Conservation (phyloP, 1,140 invertebrate genomes). For the Saccostrea cuccullata region DNA sequence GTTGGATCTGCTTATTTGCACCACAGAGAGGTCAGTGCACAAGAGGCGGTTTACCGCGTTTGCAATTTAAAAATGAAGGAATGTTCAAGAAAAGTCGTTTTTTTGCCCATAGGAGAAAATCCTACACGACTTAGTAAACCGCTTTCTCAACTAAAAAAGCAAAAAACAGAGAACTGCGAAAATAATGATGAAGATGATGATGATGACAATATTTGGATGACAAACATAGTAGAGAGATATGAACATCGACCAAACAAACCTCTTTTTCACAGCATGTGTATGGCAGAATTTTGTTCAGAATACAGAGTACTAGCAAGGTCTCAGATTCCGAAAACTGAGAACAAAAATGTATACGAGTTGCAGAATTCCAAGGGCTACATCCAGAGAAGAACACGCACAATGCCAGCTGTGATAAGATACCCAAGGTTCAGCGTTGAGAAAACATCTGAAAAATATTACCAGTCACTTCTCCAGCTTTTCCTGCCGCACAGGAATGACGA, state of each 20-base stretch:
- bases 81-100: no score
- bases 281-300: not conserved
- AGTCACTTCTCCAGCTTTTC: no score
- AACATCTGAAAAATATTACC: no score
- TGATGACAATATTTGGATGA: not conserved
- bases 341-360: slow-evolving; percentile 35
- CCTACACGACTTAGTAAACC: no score
- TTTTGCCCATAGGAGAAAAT: no score
- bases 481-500: no score
- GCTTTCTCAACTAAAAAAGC: not conserved
- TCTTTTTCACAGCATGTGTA: not conserved
- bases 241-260: not conserved
- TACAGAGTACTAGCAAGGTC: not conserved
- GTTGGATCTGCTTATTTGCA: slow-evolving; percentile 49
- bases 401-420: slow-evolving; percentile 25
- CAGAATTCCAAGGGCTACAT: slow-evolving; percentile 53
- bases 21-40: slow-evolving; percentile 52
- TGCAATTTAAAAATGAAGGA: not conserved
- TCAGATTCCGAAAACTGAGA: slow-evolving; percentile 16
- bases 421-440: not conserved
- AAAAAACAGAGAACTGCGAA: not conserved
- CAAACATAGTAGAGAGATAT: no score
- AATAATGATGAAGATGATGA: not conserved
- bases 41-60: slow-evolving; percentile 52
- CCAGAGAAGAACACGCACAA: slow-evolving; percentile 29